These are phyloP conservation scores for Cinclus mexicanus DNA, from an alignment of 2,113 vertebrate species.

Conservation along the genomic window DNA sequence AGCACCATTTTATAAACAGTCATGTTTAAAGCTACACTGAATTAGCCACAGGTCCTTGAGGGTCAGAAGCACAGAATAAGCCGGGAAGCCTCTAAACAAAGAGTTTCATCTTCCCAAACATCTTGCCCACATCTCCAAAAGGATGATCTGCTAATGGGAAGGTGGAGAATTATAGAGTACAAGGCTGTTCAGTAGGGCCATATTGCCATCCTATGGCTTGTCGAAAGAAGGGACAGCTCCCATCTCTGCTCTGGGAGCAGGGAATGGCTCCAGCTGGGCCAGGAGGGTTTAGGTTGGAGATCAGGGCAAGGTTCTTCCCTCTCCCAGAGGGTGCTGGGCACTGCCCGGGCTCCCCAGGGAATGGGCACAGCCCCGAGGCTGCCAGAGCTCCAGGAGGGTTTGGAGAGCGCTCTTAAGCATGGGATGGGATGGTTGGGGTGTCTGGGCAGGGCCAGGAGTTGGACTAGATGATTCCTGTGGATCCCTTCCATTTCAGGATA, in stretches of 20 bases:
- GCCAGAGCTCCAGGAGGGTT: not conserved
- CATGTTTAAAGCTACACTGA: not conserved
- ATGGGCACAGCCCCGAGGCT: rapidly evolving
- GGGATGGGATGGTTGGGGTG: not conserved
- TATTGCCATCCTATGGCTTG: rapidly evolving
- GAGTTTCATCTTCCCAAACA: not conserved
- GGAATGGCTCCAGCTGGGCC: not conserved
- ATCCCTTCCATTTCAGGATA: too few species aligned
- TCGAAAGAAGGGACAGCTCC: not conserved
- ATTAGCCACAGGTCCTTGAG: not conserved
- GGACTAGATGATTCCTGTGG: too few species aligned
- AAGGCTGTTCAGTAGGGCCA: not conserved
- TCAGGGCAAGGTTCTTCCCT: not conserved
- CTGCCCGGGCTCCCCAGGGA: not conserved
- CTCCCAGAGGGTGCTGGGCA: not conserved
- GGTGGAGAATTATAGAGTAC: not conserved
- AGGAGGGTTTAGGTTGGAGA: rapidly evolving
- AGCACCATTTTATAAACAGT: not conserved
- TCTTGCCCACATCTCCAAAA: not conserved
- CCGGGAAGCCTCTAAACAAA: not conserved
- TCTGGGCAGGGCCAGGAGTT: rapidly evolving
- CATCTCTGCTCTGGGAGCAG: not conserved
- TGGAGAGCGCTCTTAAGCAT: not conserved
- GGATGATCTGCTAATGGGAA: not conserved
- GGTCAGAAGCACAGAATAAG: not conserved